A percentile compares a stretch with the other conserved stretches of the same genome.
Evolutionary conservation across 2,113 vertebrate genomes (phyloP).

Genomic region (Micromys minutus): DNA sequence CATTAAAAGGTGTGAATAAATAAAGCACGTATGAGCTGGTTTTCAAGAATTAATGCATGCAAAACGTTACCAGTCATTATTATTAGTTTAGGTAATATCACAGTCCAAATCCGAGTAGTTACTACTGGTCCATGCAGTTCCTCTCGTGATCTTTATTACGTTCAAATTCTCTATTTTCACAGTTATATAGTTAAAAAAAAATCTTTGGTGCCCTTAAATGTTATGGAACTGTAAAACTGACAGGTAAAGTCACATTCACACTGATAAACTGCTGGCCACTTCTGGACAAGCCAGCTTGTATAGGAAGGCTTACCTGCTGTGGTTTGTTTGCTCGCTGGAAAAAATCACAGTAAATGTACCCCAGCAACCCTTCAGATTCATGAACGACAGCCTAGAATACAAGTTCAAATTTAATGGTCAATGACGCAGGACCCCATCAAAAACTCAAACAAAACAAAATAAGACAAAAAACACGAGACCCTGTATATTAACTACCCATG

Average conservation of each 20-base stretch:
- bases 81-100: neutral
- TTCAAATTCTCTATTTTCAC: conserved; percentile 35
- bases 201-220: neutral
- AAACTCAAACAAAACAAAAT: neutral
- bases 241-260: neutral
- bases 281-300: neutral
- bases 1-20: neutral
- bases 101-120: neutral
- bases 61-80: neutral
- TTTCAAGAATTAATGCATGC: conserved; percentile 63
- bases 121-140: neutral
- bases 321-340: conserved; percentile 95
- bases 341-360: conserved; percentile 99
- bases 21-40: conserved; percentile 55
- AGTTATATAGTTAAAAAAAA: neutral
- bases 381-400: conserved; percentile 94
- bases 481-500: neutral
- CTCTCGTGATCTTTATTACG: neutral
- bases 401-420: conserved; percentile 19
- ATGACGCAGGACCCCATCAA: neutral
- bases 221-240: neutral
- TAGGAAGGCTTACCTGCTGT: conserved; percentile 90
- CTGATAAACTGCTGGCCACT: rapidly evolving
- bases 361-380: conserved; percentile 94
- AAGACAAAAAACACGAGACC: neutral